Conservation (phyloP, 2,888 invertebrate species). For the Gonocerus acuteangulatus region DNA sequence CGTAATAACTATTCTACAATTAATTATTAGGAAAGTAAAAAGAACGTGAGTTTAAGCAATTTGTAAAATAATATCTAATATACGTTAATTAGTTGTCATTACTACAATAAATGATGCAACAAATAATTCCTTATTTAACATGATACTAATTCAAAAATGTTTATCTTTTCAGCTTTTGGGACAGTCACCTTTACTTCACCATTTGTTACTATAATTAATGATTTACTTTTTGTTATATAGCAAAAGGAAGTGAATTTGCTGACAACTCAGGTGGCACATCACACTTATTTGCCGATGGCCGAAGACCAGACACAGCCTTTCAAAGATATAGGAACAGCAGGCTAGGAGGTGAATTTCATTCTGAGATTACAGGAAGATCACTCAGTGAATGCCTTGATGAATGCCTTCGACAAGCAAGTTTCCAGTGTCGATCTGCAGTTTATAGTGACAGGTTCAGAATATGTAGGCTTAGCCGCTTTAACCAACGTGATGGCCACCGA, state of each 20-base stretch:
- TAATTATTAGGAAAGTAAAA: no score
- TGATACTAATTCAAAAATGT: no score
- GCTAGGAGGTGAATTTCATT: conserved; percentile 79
- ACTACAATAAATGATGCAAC: no score
- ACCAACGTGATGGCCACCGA: conserved; percentile 78
- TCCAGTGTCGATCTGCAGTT: conserved; percentile 81
- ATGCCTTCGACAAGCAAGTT: conserved; percentile 79
- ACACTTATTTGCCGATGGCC: conserved; percentile 72
- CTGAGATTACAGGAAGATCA: conserved; percentile 79
- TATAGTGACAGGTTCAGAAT: conserved; percentile 79
- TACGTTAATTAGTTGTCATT: no score
- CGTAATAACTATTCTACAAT: no score
- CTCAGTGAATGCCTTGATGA: conserved; percentile 85
- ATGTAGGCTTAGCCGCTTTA: conserved; percentile 75
- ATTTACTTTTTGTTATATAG: conserved; percentile 47
- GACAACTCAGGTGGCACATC: conserved; percentile 78
- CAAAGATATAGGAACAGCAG: conserved; percentile 78
- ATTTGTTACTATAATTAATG: no score
- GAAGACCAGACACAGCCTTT: conserved; percentile 81
- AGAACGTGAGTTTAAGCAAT: no score
- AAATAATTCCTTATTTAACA: no score
- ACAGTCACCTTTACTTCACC: no score
- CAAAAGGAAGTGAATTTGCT: conserved; percentile 80
- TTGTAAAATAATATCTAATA: no score
- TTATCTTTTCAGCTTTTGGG: no score